phyloP scores from a whole-genome alignment of 2,113 vertebrate species.

The Calyptomena viridis region DNA sequence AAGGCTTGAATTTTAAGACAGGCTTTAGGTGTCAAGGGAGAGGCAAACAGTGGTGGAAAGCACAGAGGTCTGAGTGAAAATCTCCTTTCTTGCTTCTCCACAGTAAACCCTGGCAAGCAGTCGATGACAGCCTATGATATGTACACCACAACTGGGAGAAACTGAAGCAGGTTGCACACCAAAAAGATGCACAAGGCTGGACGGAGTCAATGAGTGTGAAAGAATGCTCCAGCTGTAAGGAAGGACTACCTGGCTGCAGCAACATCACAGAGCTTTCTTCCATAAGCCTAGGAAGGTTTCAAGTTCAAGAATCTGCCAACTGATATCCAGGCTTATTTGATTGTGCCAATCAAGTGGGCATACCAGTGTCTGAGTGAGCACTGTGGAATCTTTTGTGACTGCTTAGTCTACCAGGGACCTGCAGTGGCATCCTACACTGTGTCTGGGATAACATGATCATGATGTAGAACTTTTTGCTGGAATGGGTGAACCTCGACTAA shows the following conservation, averaged over 20 bases:
- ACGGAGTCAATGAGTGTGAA: background rate
- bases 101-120: background rate
- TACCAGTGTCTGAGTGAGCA: background rate
- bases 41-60: background rate
- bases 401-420: rapidly evolving
- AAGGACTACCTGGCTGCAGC: background rate
- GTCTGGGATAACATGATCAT: background rate
- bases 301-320: background rate
- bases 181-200: background rate
- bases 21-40: background rate
- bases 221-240: background rate
- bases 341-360: background rate
- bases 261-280: background rate
- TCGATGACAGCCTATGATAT: background rate
- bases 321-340: background rate
- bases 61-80: background rate
- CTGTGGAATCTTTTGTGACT: background rate
- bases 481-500: background rate
- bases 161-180: background rate
- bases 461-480: background rate
- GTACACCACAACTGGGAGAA: background rate
- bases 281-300: background rate
- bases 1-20: background rate
- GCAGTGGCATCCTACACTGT: background rate
- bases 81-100: background rate